A percentile compares a stretch with the other conserved stretches of the same genome.
These are phyloP conservation scores for Petrolisthes manimaculis DNA, from an alignment of 2,888 invertebrate genomes.

Conservation along the genomic window DNA sequence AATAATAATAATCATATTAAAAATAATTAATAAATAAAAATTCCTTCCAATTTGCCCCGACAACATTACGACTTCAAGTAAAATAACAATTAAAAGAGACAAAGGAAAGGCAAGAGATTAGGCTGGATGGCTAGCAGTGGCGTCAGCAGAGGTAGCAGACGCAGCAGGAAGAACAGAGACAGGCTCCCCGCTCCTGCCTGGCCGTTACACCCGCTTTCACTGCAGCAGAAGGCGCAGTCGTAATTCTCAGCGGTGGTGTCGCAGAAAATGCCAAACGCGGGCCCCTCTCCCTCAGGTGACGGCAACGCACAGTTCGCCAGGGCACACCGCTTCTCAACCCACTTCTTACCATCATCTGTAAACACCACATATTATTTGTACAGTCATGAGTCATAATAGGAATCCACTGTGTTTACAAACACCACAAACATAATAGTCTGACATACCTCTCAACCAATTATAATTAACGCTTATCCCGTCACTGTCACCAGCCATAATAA, in stretches of 20 bases:
- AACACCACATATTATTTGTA: not conserved
- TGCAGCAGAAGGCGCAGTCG: constrained; percentile 45
- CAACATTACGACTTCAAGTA: too few species aligned
- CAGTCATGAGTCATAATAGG: too few species aligned
- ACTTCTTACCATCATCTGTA: constrained; percentile 22
- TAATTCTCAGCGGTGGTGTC: constrained; percentile 29
- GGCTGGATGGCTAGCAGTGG: not conserved
- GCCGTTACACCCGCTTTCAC: constrained; percentile 34
- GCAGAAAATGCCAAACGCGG: constrained; percentile 15
- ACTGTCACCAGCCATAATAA: too few species aligned
- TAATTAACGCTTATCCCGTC: too few species aligned
- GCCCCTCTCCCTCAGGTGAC: not conserved
- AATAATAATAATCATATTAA: too few species aligned
- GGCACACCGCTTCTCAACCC: constrained; percentile 43
- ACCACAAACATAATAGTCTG: too few species aligned
- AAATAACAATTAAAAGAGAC: not conserved
- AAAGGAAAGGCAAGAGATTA: not conserved
- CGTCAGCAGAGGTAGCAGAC: not conserved
- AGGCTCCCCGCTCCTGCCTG: not conserved
- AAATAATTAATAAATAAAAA: too few species aligned
- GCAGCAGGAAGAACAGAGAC: not conserved
- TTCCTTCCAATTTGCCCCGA: too few species aligned
- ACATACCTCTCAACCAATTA: too few species aligned
- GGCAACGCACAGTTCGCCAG: constrained; percentile 27
- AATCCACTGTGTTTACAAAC: too few species aligned